A percentile compares a stretch with the other conserved stretches of the same genome.
These are phyloP conservation scores for Nixonia krombeini DNA, from an alignment of 1,140 invertebrate species.

Conservation along the genomic window DNA sequence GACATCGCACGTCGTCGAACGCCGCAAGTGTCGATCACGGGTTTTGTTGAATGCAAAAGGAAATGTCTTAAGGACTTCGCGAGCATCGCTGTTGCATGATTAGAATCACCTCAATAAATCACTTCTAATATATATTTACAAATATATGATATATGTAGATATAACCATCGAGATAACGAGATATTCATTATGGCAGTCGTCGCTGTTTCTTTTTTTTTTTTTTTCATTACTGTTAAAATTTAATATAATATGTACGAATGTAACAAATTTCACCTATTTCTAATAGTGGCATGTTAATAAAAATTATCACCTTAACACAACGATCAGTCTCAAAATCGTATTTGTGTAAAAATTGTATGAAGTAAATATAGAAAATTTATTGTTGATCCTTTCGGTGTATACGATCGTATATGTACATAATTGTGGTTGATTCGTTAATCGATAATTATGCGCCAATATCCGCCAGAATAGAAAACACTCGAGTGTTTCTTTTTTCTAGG, in stretches of 20 bases:
- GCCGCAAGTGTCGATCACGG: too few species aligned
- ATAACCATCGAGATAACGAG: constrained; percentile 63
- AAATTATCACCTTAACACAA: constrained; percentile 65
- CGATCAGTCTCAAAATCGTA: constrained; percentile 70
- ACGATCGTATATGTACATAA: too few species aligned
- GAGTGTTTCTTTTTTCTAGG: too few species aligned
- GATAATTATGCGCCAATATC: too few species aligned
- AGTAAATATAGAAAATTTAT: too few species aligned
- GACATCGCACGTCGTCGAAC: too few species aligned
- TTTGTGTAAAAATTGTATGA: constrained; percentile 22
- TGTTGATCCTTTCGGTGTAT: too few species aligned
- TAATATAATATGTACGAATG: constrained; percentile 51
- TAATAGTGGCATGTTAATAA: constrained; percentile 65
- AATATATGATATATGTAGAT: constrained; percentile 52
- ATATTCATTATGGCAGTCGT: constrained; percentile 68
- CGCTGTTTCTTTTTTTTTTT: constrained; percentile 35
- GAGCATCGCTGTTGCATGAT: constrained; percentile 25
- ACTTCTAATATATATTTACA: constrained; percentile 46
- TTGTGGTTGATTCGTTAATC: too few species aligned
- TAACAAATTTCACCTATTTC: constrained; percentile 56
- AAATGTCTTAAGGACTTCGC: too few species aligned
- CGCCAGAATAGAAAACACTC: too few species aligned
- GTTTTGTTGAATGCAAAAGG: too few species aligned
- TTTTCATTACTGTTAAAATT: constrained; percentile 49
- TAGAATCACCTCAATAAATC: constrained; percentile 37